phyloP scores from a whole-genome alignment of 2,888 invertebrate genomes.

The Dyspetes luteomarginatus region DNA sequence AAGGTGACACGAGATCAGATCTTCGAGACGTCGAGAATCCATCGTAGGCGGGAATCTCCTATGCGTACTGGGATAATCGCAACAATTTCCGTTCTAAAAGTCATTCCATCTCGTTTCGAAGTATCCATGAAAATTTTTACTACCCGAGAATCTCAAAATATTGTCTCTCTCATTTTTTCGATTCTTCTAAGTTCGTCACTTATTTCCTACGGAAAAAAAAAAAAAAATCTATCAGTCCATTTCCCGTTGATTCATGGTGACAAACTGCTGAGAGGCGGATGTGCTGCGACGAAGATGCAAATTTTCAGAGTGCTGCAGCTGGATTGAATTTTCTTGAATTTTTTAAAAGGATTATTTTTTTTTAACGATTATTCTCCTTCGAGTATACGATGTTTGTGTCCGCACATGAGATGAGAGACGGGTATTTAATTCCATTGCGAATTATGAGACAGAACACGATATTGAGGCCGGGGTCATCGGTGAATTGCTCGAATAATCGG shows the following conservation, averaged over 20 bases:
- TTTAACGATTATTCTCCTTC: slow-evolving; percentile 5
- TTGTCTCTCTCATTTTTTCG: background rate
- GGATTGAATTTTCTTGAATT: slow-evolving; percentile 11
- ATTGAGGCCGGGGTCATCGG: background rate
- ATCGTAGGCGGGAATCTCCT: slow-evolving; percentile 41
- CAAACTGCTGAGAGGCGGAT: slow-evolving; percentile 20
- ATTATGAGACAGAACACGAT: background rate
- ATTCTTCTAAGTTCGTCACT: slow-evolving; percentile 6
- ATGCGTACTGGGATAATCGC: slow-evolving; percentile 11
- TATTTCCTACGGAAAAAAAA: slow-evolving; percentile 13
- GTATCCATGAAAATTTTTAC: background rate
- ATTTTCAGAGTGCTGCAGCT: slow-evolving; percentile 26
- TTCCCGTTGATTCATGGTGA: slow-evolving; percentile 40
- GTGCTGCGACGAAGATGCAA: slow-evolving; percentile 46
- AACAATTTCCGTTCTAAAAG: slow-evolving; percentile 25
- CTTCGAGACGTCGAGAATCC: slow-evolving; percentile 19
- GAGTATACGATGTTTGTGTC: background rate
- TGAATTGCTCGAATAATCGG: background rate
- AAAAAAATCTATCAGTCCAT: slow-evolving; percentile 8
- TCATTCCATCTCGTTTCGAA: slow-evolving; percentile 29
- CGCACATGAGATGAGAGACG: background rate
- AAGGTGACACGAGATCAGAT: slow-evolving; percentile 47
- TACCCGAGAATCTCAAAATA: too few relatives aligned
- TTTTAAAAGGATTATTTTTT: background rate
- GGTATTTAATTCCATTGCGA: too few relatives aligned